Base-by-base conservation (phyloP, 2,888 invertebrate species). In the Drosophila birchii region DNA sequence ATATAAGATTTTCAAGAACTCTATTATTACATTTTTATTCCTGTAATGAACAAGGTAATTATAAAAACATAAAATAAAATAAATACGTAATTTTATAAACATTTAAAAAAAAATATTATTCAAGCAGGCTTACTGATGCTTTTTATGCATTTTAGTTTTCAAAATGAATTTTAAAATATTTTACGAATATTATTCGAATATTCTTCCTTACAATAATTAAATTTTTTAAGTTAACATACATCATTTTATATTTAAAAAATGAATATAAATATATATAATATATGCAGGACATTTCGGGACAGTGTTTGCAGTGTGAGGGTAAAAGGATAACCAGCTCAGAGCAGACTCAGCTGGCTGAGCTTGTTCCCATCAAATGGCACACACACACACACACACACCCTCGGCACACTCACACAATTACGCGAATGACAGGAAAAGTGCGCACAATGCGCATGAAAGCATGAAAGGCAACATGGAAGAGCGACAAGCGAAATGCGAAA, bases 391-490 rank as follows among this genome's bases (percentile, higher is more conserved):
- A 29, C 41, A 45, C 60, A 14, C 55, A 62, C n/a, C 49, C 32
- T 43, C 20, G 8, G 23, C 57, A 61, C 20, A 75, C 75, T 47
- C 69, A 70, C 56, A 86, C 89, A 84, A 86, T 88, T 86, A 84
- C 77, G 64, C 76, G 87, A 84, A 86, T 86, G 84, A 83, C 87
- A 86, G 87, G 77, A 83, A 84, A 77, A 78, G 89, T 84, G 84
- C 80, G 78, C 77, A 84, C 76, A 84, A 88, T 86, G 79, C 86
- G 84, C 88, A 81, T 73, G 78, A 84, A 88, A 76, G 88, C 88
- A 72, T 81, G 81, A 79, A 81, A 86, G 79, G 75, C 75, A 66
- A 72, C 70, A 60, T 26, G 49, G 39, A 29, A 23, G 51, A 53
- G 51, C 51, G 51, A 41, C 51, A 44, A 23, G 51, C 51, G 34